Evolutionary conservation across 2,888 invertebrate genomes (phyloP).

Genomic region (Lasioglossum villosulum): DNA sequence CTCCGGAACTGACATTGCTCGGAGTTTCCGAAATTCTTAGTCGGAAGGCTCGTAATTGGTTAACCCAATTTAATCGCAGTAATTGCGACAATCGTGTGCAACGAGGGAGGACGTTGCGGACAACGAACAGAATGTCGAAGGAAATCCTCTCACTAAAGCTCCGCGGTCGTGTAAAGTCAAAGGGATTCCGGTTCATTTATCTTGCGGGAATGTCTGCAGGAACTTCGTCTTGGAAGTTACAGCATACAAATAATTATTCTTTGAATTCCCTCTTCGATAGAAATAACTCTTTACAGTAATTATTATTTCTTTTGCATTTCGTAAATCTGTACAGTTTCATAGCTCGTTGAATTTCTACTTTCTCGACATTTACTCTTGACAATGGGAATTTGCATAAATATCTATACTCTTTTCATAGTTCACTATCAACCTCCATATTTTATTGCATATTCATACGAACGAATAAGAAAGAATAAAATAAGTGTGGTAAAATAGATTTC

Average conservation of each 20-base stretch:
- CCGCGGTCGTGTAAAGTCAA: conserved; percentile 59
- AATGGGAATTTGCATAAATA: neutral
- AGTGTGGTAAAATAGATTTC: neutral
- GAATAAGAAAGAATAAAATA: neutral
- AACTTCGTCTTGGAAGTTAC: conserved; percentile 57
- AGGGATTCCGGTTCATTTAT: conserved; percentile 71
- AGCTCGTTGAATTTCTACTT: neutral
- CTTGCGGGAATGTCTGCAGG: conserved; percentile 28
- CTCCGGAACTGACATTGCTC: neutral
- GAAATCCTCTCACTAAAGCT: conserved; percentile 47
- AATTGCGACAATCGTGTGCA: conserved; percentile 61
- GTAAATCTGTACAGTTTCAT: neutral
- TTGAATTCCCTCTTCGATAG: conserved; percentile 14
- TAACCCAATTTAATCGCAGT: conserved; percentile 63
- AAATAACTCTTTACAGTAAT: neutral
- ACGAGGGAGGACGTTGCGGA: conserved; percentile 17
- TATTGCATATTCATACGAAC: neutral
- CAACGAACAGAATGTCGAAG: conserved; percentile 50
- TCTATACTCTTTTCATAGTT: neutral
- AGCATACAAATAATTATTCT: conserved; percentile 48
- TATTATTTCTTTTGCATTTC: neutral
- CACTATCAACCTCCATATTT: neutral
- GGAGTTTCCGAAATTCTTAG: conserved; percentile 31
- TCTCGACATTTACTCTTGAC: neutral
- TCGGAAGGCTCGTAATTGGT: conserved; percentile 32